phyloP scores from a whole-genome alignment of 2,113 vertebrate species.

The Coryphaenoides rupestris region DNA sequence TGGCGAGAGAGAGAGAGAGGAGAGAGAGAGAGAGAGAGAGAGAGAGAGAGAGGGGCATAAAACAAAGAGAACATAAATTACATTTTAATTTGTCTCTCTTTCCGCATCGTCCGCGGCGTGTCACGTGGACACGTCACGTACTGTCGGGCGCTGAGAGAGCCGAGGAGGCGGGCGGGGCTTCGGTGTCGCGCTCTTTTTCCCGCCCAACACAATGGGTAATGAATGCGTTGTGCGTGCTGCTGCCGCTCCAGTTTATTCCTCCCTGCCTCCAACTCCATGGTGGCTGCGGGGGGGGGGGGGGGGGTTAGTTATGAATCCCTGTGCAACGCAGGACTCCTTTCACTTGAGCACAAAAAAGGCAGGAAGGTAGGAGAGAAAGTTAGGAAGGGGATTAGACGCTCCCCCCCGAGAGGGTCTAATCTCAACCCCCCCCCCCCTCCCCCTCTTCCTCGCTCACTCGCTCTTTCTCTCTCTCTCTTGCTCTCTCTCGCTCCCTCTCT shows the following conservation, averaged over 20 bases:
- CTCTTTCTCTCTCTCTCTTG: constrained; percentile 35
- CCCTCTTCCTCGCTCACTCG: constrained; percentile 11
- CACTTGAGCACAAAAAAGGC: not conserved
- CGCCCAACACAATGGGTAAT: constrained; percentile 50
- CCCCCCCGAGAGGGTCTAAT: not conserved
- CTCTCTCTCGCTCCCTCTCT: constrained; percentile 15
- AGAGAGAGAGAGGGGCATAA: constrained; percentile 1
- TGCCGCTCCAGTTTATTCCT: constrained; percentile 22
- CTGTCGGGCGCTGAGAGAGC: not conserved
- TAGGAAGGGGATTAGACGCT: not conserved
- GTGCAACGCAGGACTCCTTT: no score
- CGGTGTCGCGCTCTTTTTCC: constrained; percentile 39
- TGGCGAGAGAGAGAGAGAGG: constrained; percentile 20
- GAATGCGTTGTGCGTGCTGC: constrained; percentile 37
- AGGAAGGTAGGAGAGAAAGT: not conserved
- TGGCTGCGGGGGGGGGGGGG: constrained; percentile 10
- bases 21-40: constrained; percentile 13
- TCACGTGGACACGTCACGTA: constrained; percentile 9
- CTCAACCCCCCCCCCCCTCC: constrained; percentile 3
- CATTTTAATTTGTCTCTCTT: constrained; percentile 55
- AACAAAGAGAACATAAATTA: constrained; percentile 59
- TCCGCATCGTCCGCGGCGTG: constrained; percentile 14
- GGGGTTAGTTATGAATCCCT: no score
- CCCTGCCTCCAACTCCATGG: no score
- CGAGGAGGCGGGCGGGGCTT: not conserved